Conservation (phyloP, 1,140 invertebrate genomes). For the Saxidomus purpurata region DNA sequence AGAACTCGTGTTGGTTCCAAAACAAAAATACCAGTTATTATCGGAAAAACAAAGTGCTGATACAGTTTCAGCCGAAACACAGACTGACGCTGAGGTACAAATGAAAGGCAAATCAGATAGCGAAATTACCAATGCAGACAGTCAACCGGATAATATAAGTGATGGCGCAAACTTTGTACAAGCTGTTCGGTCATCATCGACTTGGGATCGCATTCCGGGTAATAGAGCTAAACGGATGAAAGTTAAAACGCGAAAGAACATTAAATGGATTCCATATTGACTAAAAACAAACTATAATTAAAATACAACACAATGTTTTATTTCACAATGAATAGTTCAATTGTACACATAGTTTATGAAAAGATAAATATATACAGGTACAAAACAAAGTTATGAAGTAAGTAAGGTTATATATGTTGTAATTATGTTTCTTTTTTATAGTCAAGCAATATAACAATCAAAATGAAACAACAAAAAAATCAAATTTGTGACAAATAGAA, state of each 20-base stretch:
- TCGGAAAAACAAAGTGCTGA: background rate
- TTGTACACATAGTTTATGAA: no score
- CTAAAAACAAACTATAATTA: background rate
- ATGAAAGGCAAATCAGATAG: background rate
- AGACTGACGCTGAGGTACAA: background rate
- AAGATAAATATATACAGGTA: no score
- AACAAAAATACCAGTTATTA: background rate
- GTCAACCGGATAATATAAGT: no score
- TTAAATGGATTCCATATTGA: constrained; percentile 23
- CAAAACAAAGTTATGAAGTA: no score
- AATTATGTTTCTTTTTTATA: no score
- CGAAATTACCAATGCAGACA: no score
- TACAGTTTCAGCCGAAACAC: background rate
- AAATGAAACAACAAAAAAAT: no score
- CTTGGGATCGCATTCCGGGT: background rate
- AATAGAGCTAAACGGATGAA: background rate
- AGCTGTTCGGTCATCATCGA: background rate
- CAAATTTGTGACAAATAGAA: no score
- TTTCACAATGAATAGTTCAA: background rate
- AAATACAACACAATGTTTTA: background rate
- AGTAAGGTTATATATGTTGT: no score
- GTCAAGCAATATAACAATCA: no score
- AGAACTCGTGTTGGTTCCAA: no score
- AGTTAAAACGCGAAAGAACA: background rate
- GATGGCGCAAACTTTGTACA: background rate